Percentiles rank a stretch among this genome's conserved stretches.
phyloP scores from a whole-genome alignment of 2,113 vertebrate species.

The Alosa alosa region DNA sequence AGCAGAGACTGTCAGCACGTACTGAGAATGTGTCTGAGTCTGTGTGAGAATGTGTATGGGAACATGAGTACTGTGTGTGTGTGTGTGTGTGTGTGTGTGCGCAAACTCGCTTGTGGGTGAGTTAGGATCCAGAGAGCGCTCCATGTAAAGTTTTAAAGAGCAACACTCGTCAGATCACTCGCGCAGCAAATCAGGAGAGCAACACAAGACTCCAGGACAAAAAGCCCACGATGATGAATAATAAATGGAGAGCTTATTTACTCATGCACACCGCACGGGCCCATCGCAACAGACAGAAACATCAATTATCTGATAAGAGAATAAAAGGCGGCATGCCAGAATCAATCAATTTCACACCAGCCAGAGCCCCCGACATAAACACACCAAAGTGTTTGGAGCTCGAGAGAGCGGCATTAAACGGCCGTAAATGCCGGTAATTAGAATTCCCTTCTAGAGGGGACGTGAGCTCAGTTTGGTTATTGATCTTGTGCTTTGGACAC shows the following conservation, averaged over 20 bases:
- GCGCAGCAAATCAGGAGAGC: no score
- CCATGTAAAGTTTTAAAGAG: background rate
- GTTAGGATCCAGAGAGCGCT: background rate
- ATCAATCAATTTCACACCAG: constrained; percentile 13
- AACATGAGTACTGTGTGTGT: background rate
- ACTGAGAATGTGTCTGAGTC: background rate
- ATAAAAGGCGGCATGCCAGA: background rate
- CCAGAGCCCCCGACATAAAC: background rate
- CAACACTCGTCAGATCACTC: background rate
- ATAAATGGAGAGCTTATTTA: background rate
- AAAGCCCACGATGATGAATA: background rate
- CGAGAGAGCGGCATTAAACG: background rate
- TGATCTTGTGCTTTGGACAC: background rate
- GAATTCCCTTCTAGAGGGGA: background rate
- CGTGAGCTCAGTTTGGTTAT: background rate
- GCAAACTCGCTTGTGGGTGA: background rate
- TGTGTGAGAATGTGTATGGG: background rate
- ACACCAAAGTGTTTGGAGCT: background rate
- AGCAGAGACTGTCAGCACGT: background rate
- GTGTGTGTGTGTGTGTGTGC: background rate
- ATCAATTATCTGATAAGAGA: constrained; percentile 13
- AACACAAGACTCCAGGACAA: background rate
- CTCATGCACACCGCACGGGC: background rate
- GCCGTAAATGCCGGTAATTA: background rate
- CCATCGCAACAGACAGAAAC: constrained; percentile 3